phyloP scores from a whole-genome alignment of 2,888 invertebrate species.

The Hesperia comma region DNA sequence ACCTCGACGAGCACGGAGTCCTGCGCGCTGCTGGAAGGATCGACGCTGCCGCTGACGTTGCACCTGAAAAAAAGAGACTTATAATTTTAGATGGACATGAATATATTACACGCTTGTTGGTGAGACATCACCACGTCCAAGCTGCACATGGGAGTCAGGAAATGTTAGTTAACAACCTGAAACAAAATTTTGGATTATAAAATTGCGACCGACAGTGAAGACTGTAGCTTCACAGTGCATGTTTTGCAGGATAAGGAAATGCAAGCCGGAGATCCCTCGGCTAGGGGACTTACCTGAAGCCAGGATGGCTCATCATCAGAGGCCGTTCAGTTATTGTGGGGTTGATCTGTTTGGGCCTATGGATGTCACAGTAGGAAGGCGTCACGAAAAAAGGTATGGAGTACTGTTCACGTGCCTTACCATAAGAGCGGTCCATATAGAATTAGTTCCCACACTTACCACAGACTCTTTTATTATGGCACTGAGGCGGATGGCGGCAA shows the following conservation, averaged over 20 bases:
- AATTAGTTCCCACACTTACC: no score
- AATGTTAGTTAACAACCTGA: constrained; percentile 3
- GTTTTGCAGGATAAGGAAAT: constrained; percentile 40
- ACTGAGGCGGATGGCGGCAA: no score
- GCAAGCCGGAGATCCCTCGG: constrained; percentile 38
- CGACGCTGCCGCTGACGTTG: not conserved
- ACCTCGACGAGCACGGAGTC: constrained; percentile 7
- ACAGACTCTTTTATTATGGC: no score
- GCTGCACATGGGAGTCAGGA: constrained; percentile 10
- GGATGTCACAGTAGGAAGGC: no score
- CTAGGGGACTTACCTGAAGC: no score
- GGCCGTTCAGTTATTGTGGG: no score
- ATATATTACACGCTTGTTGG: not conserved
- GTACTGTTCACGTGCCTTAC: no score
- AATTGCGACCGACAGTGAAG: constrained; percentile 39
- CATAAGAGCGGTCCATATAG: no score
- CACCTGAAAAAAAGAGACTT: constrained; percentile 4
- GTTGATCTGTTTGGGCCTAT: no score
- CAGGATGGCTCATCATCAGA: no score
- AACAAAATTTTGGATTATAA: constrained; percentile 19
- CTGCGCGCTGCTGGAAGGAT: no score
- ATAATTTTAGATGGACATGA: constrained; percentile 6
- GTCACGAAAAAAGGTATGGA: no score
- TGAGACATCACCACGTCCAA: constrained; percentile 6
- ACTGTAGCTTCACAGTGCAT: constrained; percentile 40